phyloP scores from a whole-genome alignment of 2,113 vertebrate genomes.

The Crotalus tigris region DNA sequence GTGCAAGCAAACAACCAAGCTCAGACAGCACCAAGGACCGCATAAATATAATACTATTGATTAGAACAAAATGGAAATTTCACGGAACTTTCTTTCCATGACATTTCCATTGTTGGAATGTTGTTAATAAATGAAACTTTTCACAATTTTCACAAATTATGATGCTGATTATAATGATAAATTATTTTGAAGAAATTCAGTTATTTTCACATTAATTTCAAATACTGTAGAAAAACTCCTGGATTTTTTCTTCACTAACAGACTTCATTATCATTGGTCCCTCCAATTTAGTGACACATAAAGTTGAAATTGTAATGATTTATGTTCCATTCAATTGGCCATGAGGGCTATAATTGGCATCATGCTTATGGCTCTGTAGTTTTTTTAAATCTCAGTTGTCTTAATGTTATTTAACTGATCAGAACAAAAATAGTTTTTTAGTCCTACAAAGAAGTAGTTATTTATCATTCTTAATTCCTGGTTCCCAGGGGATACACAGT shows the following conservation, averaged over 20 bases:
- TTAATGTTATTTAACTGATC: background rate
- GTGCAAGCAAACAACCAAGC: background rate
- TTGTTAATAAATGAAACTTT: background rate
- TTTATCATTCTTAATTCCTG: background rate
- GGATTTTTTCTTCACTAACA: background rate
- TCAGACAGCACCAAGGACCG: background rate
- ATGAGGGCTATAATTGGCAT: background rate
- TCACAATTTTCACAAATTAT: background rate
- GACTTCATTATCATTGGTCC: background rate
- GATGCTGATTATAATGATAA: background rate
- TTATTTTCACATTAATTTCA: background rate
- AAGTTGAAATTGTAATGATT: background rate
- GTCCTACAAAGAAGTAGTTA: conserved; percentile 2
- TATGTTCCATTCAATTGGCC: background rate
- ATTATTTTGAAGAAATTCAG: background rate
- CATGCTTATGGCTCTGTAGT: background rate
- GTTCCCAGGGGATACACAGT: background rate
- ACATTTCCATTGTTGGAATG: background rate
- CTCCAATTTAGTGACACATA: background rate
- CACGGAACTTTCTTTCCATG: no score
- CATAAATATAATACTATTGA: background rate
- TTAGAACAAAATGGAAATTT: background rate
- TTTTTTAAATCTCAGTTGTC: conserved; percentile 1
- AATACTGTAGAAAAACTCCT: background rate
- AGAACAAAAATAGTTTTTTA: background rate